Base-by-base conservation (phyloP, 2,888 invertebrate species). In the Noctuana brunneofusca region DNA sequence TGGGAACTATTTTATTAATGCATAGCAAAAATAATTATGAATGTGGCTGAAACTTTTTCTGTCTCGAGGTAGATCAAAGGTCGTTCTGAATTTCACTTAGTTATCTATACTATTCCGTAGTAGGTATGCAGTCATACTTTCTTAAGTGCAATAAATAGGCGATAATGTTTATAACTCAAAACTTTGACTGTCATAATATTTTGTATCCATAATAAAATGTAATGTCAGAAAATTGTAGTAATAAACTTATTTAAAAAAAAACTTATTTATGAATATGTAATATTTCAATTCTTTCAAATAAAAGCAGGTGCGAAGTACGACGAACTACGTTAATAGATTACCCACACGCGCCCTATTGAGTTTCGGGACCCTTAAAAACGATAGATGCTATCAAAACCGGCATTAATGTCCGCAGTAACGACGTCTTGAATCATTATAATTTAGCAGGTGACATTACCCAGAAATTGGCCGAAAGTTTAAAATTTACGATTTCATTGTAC, bases 1-100 rank as follows among this genome's bases (percentile, higher is more conserved):
- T 85, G 86, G 83, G 86, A 87, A 84, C 81, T 81, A 78, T 73
- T 81, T 62, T 18, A 54, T 54, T 24, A 48, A 27, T 53, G 11
- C 12, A 24, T 1, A 14, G 12, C 16, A 4, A 53, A 53, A 38
- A 50, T 3, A 8, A 43, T 3, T 9, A 3, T 38, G 12, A 38
- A 9, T 5, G 27, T 27, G 3, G 8, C 27, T 27, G 27, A 5
- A 27, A 8, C n/a, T n/a, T n/a, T n/a, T n/a, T n/a, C n/a, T n/a
- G n/a, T n/a, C n/a, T n/a, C n/a, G n/a, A n/a, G n/a, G n/a, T n/a
- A n/a, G n/a, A n/a, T n/a, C n/a, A n/a, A n/a, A n/a, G n/a, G n/a
- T n/a, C n/a, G n/a, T n/a, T n/a, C n/a, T n/a, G n/a, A n/a, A n/a
- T n/a, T n/a, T n/a, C n/a, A n/a, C n/a, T n/a, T n/a, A n/a, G n/a